A percentile compares a stretch with the other conserved stretches of the same genome.
Evolutionary conservation across 2,797 vertebrate species (phyloP).

Genomic region (Myripristis murdjan): DNA sequence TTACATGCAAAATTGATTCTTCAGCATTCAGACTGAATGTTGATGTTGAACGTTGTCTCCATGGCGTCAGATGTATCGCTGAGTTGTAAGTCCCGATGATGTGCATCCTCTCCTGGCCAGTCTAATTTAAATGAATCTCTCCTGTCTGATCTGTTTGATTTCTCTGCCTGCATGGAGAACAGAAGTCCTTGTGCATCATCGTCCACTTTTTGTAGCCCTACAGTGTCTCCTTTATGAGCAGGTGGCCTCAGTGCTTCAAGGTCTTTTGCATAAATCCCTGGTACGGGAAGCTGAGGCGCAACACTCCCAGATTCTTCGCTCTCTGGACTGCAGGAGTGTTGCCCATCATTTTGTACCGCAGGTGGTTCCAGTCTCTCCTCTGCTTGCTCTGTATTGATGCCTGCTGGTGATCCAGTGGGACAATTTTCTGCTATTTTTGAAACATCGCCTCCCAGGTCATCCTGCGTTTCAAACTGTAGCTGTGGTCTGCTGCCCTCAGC

Average conservation of each 20-base stretch:
- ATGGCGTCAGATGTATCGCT: neutral
- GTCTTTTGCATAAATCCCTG: conserved; percentile 29
- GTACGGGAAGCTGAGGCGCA: conserved; percentile 20
- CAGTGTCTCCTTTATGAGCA: conserved; percentile 7
- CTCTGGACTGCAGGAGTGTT: conserved; percentile 21
- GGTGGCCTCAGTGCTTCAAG: neutral
- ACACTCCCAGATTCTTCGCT: conserved; percentile 27
- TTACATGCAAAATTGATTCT: too few species aligned
- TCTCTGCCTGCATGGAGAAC: conserved; percentile 3
- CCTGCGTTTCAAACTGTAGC: conserved; percentile 27
- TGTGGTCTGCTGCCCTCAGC: conserved; percentile 23
- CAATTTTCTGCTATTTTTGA: conserved; percentile 26
- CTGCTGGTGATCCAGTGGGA: conserved; percentile 8
- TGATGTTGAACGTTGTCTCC: neutral
- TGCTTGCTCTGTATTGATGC: conserved; percentile 24
- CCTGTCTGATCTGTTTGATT: conserved; percentile 1
- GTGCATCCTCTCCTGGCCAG: neutral
- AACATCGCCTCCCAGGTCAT: conserved; percentile 18
- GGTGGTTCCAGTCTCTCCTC: conserved; percentile 30
- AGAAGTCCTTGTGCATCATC: conserved; percentile 5
- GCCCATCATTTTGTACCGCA: conserved; percentile 31
- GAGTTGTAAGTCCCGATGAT: neutral
- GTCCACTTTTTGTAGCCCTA: conserved; percentile 1
- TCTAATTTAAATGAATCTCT: neutral
- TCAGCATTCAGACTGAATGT: neutral